Evolutionary conservation across 2,888 invertebrate genomes (phyloP).

Genomic region (Panzeria rudis): DNA sequence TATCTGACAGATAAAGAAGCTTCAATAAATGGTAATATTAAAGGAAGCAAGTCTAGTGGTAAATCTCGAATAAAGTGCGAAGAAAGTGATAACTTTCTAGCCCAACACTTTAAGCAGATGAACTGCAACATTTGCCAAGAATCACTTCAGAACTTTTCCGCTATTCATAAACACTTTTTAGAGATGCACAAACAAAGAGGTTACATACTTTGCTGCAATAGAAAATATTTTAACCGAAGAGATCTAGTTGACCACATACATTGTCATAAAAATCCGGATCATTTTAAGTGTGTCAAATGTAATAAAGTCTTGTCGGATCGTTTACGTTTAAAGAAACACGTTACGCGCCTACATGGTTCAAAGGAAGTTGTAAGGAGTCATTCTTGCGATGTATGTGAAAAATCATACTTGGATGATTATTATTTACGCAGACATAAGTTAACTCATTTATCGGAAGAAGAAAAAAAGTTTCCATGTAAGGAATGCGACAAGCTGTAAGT

Average conservation of each 20-base stretch:
- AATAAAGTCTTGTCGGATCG: slow-evolving; percentile 78
- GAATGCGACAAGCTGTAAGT: slow-evolving; percentile 80
- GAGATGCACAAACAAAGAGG: slow-evolving; percentile 75
- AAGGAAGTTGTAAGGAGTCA: slow-evolving; percentile 75
- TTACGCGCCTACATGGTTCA: slow-evolving; percentile 77
- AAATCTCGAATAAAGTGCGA: background rate
- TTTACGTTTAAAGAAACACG: slow-evolving; percentile 75
- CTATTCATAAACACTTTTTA: slow-evolving; percentile 64
- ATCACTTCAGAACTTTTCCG: slow-evolving; percentile 41
- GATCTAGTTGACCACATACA: slow-evolving; percentile 82
- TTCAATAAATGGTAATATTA: too few relatives aligned
- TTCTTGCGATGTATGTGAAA: slow-evolving; percentile 76
- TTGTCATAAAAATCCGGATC: slow-evolving; percentile 82
- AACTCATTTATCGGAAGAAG: slow-evolving; percentile 81
- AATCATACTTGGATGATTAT: slow-evolving; percentile 77
- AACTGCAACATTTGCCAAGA: slow-evolving; percentile 50
- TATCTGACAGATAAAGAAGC: background rate
- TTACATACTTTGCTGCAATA: slow-evolving; percentile 81
- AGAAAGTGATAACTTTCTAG: slow-evolving; percentile 56
- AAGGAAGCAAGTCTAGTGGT: too few relatives aligned
- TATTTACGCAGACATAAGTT: slow-evolving; percentile 76
- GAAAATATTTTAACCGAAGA: slow-evolving; percentile 81
- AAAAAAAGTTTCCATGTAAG: slow-evolving; percentile 80
- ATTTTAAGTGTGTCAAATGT: slow-evolving; percentile 80
- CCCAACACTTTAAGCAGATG: slow-evolving; percentile 51